Evolutionary conservation across 2,113 vertebrate genomes (phyloP).

Genomic region (Protomyctophum bolini): DNA sequence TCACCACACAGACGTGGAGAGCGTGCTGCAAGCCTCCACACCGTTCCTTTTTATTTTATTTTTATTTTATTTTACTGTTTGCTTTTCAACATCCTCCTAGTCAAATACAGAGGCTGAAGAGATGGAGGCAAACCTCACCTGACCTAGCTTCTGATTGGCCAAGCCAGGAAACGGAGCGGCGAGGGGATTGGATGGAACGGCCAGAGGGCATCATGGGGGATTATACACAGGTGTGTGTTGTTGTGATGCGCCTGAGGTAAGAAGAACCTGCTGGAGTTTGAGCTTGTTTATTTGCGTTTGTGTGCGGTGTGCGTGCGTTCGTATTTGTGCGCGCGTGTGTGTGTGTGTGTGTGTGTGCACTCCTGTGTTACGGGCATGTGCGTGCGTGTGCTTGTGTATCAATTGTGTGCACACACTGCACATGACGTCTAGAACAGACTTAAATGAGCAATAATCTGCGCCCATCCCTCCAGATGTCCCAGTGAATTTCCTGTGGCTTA

Average conservation of each 20-base stretch:
- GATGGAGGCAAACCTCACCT: constrained; percentile 50
- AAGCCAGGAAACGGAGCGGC: constrained; percentile 45
- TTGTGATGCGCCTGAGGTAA: constrained; percentile 69
- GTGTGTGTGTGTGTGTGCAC: constrained; percentile 32
- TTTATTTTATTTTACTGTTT: background rate
- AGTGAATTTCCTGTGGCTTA: constrained; percentile 84
- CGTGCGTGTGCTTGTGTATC: constrained; percentile 39
- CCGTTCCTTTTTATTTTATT: background rate
- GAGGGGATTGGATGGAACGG: constrained; percentile 60
- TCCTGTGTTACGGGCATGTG: constrained; percentile 29
- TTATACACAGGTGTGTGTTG: constrained; percentile 72
- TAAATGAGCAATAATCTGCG: constrained; percentile 83
- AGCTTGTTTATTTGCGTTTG: constrained; percentile 15
- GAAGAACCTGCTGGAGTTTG: constrained; percentile 53
- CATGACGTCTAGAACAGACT: constrained; percentile 79
- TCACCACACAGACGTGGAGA: no score
- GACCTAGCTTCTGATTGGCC: constrained; percentile 63
- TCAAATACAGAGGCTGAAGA: constrained; percentile 31
- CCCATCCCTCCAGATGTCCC: constrained; percentile 82
- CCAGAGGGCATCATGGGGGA: constrained; percentile 72
- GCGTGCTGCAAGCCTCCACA: no score
- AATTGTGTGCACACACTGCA: constrained; percentile 50
- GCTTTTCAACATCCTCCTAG: constrained; percentile 37
- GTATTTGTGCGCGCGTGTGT: constrained; percentile 12
- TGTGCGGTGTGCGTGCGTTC: background rate